Evolutionary conservation across 2,888 invertebrate species (phyloP), one percentile per base, ranked within the genome.

Genomic region (Pantelozetes paolii): DNA sequence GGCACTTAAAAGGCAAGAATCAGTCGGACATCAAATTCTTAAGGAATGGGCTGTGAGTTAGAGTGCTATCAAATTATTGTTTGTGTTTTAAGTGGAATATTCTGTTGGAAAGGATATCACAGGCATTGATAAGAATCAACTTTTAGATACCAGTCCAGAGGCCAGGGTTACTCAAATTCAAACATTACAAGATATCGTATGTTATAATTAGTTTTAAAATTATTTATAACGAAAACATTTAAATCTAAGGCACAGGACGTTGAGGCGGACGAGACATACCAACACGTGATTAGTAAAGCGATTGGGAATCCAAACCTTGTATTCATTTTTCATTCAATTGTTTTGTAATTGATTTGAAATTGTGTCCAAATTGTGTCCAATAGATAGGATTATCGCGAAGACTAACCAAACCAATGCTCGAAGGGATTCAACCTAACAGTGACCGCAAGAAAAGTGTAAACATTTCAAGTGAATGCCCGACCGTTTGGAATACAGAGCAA

Each of bases 41-140:
- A 13, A 30, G 9, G 75, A 75, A 71, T 75, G 75, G 75, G 75
- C 75, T 6, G 73, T 73, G 20, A 48, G 73, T 73, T 20, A 45
- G 26, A 64, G 13, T 64, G 23, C 3, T 42, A 30, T 13, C 11
- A 32, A 36, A 32, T 54, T 26, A 26, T 57, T 57, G 57, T 23
- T 62, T 32, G 5, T 15, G 8, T 32, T 62, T 26, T 36, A n/a
- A 40, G n/a, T 13, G 32, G 36, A 57, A 15, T 28, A 26, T 54
- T 54, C 5, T 28, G 18, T 57, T n/a, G n/a, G n/a, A n/a, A 20
- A 64, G 64, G 74, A 73, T 1, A 50, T 75, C 3, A 26, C 75
- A 23, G 75, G 75, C 23, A 32, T 75, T 6, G 67, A 75, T 32
- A 69, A 70, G 13, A 75, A 74, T 32, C 28, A 71, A 36, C 50